Percentiles rank a stretch among this genome's conserved stretches.
Conservation (phyloP, 2,797 vertebrate species). For the Acrossocheilus fasciatus region DNA sequence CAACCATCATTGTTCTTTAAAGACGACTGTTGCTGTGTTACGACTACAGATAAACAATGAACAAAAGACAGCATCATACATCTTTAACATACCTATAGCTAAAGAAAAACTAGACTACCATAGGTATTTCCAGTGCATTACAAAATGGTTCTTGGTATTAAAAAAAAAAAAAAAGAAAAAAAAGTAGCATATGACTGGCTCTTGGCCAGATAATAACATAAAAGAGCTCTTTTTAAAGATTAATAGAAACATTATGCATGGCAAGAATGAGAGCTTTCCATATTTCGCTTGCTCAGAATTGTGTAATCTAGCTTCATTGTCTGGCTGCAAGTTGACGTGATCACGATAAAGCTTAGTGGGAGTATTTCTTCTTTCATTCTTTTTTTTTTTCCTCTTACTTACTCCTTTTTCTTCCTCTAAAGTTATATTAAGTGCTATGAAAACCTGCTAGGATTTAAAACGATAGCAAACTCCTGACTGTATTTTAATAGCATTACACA, state of each 20-base stretch:
- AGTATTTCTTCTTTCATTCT: neutral
- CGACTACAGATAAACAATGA: constrained; percentile 2
- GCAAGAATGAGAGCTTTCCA: constrained; percentile 38
- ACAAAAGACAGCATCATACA: neutral
- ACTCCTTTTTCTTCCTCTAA: constrained; percentile 3
- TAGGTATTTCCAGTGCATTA: neutral
- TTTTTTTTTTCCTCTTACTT: neutral
- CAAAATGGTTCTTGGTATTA: neutral
- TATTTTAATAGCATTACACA: constrained; percentile 21
- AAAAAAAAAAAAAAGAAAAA: constrained; percentile 16
- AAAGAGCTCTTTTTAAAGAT: constrained; percentile 58
- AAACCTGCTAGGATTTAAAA: neutral
- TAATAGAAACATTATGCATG: constrained; percentile 54
- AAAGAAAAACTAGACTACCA: neutral
- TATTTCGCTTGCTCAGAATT: constrained; percentile 55
- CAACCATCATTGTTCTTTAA: neutral
- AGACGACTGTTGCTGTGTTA: neutral
- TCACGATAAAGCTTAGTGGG: constrained; percentile 5
- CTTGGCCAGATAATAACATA: constrained; percentile 56
- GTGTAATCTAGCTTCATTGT: constrained; percentile 51
- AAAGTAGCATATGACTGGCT: constrained; percentile 9
- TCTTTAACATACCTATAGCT: neutral
- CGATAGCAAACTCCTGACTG: constrained; percentile 8
- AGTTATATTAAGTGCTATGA: constrained; percentile 22
- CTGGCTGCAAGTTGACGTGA: constrained; percentile 21